These are phyloP conservation scores for Upupa epops DNA, from an alignment of 2,113 vertebrate genomes.

Conservation along the genomic window DNA sequence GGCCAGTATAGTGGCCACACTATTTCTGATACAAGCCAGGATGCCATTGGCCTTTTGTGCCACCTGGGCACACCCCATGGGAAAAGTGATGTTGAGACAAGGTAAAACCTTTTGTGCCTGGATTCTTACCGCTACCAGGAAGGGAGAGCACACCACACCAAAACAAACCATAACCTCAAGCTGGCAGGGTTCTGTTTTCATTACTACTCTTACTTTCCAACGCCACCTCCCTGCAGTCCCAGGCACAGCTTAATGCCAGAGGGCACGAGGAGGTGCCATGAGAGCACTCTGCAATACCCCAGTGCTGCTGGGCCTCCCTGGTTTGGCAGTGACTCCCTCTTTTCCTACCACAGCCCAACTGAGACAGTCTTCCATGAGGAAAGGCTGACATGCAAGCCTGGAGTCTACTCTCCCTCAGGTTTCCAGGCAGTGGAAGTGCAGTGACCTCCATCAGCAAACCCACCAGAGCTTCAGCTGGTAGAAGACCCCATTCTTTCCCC, in stretches of 20 bases:
- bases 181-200: background rate
- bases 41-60: too few relatives aligned
- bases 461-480: background rate
- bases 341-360: background rate
- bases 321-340: background rate
- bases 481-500: background rate
- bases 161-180: background rate
- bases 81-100: background rate
- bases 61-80: too few relatives aligned
- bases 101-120: background rate
- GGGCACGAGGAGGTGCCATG: background rate
- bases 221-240: fast-evolving
- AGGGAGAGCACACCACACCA: fast-evolving
- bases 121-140: too few relatives aligned
- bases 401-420: background rate
- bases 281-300: fast-evolving
- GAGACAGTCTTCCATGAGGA: background rate
- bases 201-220: background rate
- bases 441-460: background rate
- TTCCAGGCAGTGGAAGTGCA: background rate
- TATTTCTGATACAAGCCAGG: too few relatives aligned
- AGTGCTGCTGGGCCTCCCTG: background rate
- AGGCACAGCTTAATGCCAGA: background rate
- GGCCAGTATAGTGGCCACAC: too few relatives aligned
- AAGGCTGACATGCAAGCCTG: background rate